phyloP scores from a whole-genome alignment of 2,797 vertebrate species.

The Columba guinea region DNA sequence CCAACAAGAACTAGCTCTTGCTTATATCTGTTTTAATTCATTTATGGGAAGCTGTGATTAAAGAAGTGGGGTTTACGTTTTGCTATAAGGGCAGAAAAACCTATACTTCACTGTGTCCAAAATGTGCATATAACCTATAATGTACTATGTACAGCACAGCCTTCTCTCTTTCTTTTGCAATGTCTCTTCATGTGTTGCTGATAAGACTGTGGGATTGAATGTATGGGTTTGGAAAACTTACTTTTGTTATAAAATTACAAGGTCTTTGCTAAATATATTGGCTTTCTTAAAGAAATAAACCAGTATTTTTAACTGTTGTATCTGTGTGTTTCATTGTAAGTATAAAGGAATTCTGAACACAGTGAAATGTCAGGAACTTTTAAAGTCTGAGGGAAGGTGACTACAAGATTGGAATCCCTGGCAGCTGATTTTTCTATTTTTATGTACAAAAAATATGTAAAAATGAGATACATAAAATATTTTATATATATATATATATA shows the following conservation, averaged over 20 bases:
- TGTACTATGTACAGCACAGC: not conserved
- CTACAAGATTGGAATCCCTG: not conserved
- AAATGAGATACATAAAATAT: not conserved
- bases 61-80: not conserved
- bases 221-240: not conserved
- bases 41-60: not conserved
- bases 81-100: not conserved
- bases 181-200: not conserved
- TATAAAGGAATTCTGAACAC: not conserved
- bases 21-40: not conserved
- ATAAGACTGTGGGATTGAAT: not conserved
- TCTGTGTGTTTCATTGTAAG: not conserved
- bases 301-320: not conserved
- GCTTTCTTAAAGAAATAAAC: conserved; percentile 28
- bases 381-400: not conserved
- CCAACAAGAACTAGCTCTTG: not conserved
- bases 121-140: not conserved
- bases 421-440: not conserved
- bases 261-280: not conserved
- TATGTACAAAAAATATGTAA: not conserved
- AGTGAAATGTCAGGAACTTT: not conserved
- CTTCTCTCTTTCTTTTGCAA: not conserved
- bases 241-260: not conserved
- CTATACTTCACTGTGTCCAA: not conserved
- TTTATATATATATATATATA: no score